phyloP scores from a whole-genome alignment of 2,797 vertebrate species.

The Poecilia velifera region DNA sequence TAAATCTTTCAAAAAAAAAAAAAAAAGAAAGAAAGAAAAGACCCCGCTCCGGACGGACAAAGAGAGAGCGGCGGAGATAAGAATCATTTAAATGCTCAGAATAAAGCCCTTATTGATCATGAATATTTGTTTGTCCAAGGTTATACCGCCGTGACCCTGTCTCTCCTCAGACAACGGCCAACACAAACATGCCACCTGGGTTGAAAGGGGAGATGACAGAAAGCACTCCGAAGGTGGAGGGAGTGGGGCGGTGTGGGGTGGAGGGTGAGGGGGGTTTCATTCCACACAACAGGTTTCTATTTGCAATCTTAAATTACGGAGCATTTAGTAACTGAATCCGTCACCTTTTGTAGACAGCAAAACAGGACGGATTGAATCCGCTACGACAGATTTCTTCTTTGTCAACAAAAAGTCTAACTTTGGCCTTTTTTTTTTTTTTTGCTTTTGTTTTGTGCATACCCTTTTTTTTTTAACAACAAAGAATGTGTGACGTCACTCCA shows the following conservation, averaged over 20 bases:
- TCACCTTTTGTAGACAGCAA: slow-evolving; percentile 1
- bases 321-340: not conserved
- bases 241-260: not conserved
- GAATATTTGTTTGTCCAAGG: slow-evolving; percentile 86
- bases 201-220: slow-evolving; percentile 70
- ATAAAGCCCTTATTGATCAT: slow-evolving; percentile 85
- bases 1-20: slow-evolving; percentile 73
- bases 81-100: slow-evolving; percentile 81
- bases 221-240: slow-evolving; percentile 43
- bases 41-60: slow-evolving; percentile 5
- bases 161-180: slow-evolving; percentile 71
- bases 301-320: not conserved
- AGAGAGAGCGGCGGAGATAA: slow-evolving; percentile 54
- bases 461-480: not conserved
- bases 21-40: not conserved
- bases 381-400: not conserved
- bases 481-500: not conserved
- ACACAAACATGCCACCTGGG: slow-evolving; percentile 74
- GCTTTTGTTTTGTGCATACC: not conserved
- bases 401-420: not conserved
- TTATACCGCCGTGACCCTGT: slow-evolving; percentile 79
- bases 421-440: not conserved
- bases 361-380: not conserved
- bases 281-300: slow-evolving; percentile 18
- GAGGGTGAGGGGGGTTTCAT: slow-evolving; percentile 14